Evolutionary conservation across 2,888 invertebrate genomes (phyloP).

Genomic region (Cheilosia impressa): DNA sequence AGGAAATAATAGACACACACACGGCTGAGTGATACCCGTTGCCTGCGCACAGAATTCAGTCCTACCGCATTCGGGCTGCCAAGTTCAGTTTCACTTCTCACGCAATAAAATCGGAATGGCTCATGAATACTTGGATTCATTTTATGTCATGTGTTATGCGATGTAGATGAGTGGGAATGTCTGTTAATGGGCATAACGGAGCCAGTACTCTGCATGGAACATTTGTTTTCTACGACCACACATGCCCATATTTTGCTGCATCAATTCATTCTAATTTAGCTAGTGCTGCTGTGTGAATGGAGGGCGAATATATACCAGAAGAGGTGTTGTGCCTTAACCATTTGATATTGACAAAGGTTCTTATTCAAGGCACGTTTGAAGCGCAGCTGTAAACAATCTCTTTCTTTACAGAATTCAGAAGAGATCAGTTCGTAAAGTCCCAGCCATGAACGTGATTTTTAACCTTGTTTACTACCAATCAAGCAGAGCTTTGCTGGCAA

Average conservation of each 20-base stretch:
- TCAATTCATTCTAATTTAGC: neutral
- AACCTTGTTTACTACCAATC: no score
- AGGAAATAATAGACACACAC: no score
- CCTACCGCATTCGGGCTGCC: neutral
- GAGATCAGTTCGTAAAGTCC: no score
- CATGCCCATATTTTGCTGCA: neutral
- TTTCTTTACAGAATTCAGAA: no score
- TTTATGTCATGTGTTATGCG: constrained; percentile 21
- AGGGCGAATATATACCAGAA: no score
- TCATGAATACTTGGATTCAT: constrained; percentile 22
- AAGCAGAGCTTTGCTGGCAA: no score
- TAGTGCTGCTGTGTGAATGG: no score
- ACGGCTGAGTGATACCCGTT: constrained; percentile 2
- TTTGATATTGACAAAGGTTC: no score
- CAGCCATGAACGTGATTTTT: no score
- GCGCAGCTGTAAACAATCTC: no score
- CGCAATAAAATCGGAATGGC: constrained; percentile 39
- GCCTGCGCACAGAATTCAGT: neutral
- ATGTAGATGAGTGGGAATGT: constrained; percentile 16
- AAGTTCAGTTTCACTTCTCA: constrained; percentile 10
- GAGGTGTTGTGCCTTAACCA: no score
- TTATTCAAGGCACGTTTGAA: no score
- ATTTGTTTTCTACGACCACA: constrained; percentile 2
- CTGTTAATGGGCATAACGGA: constrained; percentile 22
- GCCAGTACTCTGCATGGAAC: neutral